phyloP scores from a whole-genome alignment of 2,113 vertebrate species.

The Perccottus glenii region DNA sequence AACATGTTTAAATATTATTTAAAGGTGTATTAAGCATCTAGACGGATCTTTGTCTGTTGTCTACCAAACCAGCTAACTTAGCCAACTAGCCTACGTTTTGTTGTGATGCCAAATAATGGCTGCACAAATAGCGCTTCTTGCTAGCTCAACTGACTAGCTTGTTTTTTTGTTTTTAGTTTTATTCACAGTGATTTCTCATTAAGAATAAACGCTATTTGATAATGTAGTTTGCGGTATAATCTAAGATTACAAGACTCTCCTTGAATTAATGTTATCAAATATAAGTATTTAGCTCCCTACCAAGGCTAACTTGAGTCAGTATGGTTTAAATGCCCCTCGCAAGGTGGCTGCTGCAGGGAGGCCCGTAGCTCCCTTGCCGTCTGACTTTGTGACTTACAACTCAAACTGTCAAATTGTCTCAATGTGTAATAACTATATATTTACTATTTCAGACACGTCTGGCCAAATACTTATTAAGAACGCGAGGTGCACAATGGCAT shows the following conservation, averaged over 20 bases:
- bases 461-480: neutral
- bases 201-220: neutral
- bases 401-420: neutral
- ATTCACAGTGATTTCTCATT: neutral
- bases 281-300: constrained; percentile 38
- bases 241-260: neutral
- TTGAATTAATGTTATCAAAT: neutral
- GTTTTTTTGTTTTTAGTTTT: neutral
- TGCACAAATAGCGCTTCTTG: constrained; percentile 33
- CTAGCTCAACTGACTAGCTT: constrained; percentile 20
- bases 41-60: constrained; percentile 65
- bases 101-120: constrained; percentile 73
- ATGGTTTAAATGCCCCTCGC: constrained; percentile 74
- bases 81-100: constrained; percentile 71
- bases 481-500: neutral
- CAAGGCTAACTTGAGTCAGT: constrained; percentile 56
- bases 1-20: neutral
- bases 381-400: constrained; percentile 9
- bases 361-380: constrained; percentile 41
- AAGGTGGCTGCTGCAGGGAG: constrained; percentile 66
- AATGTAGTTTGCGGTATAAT: neutral
- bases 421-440: neutral
- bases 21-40: neutral
- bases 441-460: neutral
- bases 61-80: constrained; percentile 48